Evolutionary conservation across 2,797 vertebrate genomes (phyloP).

Genomic region (Smutsia temminckii): DNA sequence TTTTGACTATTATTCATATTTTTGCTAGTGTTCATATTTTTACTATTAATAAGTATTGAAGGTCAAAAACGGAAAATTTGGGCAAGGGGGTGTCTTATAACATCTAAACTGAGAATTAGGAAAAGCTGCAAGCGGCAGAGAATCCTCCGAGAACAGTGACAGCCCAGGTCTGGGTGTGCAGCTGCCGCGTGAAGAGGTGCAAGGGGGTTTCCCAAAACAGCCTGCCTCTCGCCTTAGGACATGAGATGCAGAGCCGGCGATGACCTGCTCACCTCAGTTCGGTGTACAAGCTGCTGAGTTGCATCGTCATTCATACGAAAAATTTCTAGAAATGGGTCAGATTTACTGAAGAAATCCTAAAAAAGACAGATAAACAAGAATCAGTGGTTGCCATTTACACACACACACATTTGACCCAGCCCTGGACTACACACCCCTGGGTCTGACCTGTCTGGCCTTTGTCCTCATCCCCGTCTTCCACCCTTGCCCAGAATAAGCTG

Average conservation of each 20-base stretch:
- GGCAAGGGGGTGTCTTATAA: background rate
- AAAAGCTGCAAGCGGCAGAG: background rate
- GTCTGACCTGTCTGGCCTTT: background rate
- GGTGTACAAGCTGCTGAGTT: constrained; percentile 96
- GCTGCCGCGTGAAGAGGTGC: background rate
- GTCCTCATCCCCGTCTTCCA: background rate
- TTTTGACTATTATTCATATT: background rate
- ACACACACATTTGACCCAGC: background rate
- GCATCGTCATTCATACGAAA: constrained; percentile 98
- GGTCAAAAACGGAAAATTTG: background rate
- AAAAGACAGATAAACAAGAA: constrained; percentile 72
- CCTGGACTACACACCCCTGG: background rate
- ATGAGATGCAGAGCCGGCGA: background rate
- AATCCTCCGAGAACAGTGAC: background rate
- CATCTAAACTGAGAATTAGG: background rate
- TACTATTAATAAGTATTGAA: background rate
- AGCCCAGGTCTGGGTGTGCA: background rate
- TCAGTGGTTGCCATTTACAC: constrained; percentile 26
- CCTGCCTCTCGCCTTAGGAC: background rate
- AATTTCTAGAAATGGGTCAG: constrained; percentile 98
- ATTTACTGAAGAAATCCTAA: constrained; percentile 99
- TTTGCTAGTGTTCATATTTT: background rate
- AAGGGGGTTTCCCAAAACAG: background rate
- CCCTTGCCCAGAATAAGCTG: background rate
- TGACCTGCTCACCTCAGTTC: constrained; percentile 92